Percentiles rank a stretch among this genome's conserved stretches.
Conservation (phyloP, 2,113 vertebrate species). For the chimpanzee (Pan troglodytes) region NHGRI_mPanTro3-v2.1_pri NC_072404.2:171282001-171282500, state of each 20-base stretch:
- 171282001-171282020: accelerated
- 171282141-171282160: too few species aligned
- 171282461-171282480: not conserved
- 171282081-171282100: accelerated
- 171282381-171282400: accelerated
- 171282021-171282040: accelerated
- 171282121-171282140: accelerated
- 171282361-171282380: accelerated
- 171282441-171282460: accelerated
- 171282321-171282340: accelerated
- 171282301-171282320: not conserved
- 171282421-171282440: accelerated
- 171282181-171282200: not conserved
- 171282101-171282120: accelerated
- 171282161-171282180: accelerated
- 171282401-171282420: accelerated
- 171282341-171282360: not conserved
- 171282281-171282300: accelerated
- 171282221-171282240: not conserved
- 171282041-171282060: accelerated
- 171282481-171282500: not conserved
- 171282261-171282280: not conserved
- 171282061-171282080: accelerated
- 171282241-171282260: not conserved
- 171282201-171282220: accelerated